phyloP scores from a whole-genome alignment of 2,888 invertebrate species.

The Rhogogaster chlorosoma region DNA sequence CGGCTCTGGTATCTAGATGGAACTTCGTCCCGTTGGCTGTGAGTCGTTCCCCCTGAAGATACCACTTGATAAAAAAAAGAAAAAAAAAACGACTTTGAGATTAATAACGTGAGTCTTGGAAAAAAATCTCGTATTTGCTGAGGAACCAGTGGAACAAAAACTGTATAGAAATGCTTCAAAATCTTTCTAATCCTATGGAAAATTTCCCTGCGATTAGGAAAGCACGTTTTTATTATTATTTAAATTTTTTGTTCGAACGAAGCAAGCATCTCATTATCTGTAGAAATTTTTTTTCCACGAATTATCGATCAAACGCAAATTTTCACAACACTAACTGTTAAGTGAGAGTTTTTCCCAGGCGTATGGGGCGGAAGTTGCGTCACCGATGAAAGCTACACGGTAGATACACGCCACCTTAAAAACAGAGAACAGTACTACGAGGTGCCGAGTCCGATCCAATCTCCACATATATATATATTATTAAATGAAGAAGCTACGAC shows the following conservation, averaged over 20 bases:
- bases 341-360: conserved; percentile 65
- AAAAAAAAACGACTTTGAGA: neutral
- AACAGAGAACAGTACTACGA: neutral
- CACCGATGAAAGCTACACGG: conserved; percentile 64
- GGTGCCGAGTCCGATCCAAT: conserved; percentile 22
- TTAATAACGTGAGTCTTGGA: too few relatives aligned
- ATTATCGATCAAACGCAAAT: conserved; percentile 26
- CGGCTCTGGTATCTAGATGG: neutral
- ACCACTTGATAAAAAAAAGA: neutral
- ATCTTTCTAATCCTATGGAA: neutral
- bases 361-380: conserved; percentile 63
- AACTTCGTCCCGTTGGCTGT: neutral
- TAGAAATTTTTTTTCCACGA: neutral
- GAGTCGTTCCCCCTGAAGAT: too few relatives aligned
- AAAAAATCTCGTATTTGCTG: too few relatives aligned
- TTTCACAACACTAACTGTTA: conserved; percentile 44
- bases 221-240: too few relatives aligned
- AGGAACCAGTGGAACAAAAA: too few relatives aligned
- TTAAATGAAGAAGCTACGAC: neutral
- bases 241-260: too few relatives aligned
- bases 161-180: too few relatives aligned
- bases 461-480: neutral
- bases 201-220: neutral
- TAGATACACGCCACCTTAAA: conserved; percentile 37
- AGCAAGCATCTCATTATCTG: too few relatives aligned